A percentile compares a stretch with the other conserved stretches of the same genome.
Evolutionary conservation across 1,140 invertebrate species (phyloP).

Genomic region (Polypedilum pembai): DNA sequence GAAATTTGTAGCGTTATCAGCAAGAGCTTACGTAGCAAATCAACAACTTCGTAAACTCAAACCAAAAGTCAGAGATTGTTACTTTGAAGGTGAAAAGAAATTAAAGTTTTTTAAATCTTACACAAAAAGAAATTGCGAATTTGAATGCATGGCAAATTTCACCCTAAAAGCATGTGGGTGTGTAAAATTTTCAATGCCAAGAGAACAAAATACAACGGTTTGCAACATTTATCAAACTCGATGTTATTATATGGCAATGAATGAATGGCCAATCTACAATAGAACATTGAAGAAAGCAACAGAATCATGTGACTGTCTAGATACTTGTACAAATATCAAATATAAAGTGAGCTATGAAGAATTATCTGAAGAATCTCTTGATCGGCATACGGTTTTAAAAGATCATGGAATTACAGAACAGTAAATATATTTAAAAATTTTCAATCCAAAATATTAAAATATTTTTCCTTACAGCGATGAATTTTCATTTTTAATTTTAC

Average conservation of each 20-base stretch:
- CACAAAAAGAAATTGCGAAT: slow-evolving; percentile 40
- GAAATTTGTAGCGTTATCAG: neutral
- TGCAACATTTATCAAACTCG: slow-evolving; percentile 35
- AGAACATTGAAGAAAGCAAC: slow-evolving; percentile 30
- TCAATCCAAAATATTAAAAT: no score
- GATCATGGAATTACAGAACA: no score
- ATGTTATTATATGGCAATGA: neutral
- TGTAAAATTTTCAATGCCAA: slow-evolving; percentile 41
- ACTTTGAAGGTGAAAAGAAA: slow-evolving; percentile 41
- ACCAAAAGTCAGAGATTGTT: slow-evolving; percentile 45
- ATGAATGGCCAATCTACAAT: neutral
- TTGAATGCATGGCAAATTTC: slow-evolving; percentile 43
- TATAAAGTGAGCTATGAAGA: slow-evolving; percentile 47
- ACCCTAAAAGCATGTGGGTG: slow-evolving; percentile 39
- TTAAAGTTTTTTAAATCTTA: slow-evolving; percentile 43
- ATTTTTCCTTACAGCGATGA: slow-evolving; percentile 29
- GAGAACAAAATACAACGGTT: slow-evolving; percentile 42
- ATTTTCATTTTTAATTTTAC: slow-evolving; percentile 43
- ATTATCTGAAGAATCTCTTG: neutral
- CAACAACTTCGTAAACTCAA: neutral
- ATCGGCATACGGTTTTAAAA: no score
- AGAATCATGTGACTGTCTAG: slow-evolving; percentile 52
- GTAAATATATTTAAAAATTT: no score
- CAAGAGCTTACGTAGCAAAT: neutral
- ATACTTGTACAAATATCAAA: slow-evolving; percentile 56